Base-by-base conservation (phyloP, 2,113 vertebrate genomes). In the Clarias macrocephalus region DNA sequence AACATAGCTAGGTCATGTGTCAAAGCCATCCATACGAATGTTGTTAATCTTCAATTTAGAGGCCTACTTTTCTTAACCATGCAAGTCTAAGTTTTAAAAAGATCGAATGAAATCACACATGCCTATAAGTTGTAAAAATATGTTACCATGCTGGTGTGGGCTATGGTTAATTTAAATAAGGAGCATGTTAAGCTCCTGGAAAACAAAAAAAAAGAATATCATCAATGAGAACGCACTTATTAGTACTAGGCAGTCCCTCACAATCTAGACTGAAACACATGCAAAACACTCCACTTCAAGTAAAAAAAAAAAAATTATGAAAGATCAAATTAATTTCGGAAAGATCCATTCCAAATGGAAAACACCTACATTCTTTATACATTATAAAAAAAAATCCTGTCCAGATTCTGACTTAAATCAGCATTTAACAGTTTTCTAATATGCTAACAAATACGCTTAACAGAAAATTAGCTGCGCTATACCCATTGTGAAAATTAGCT, bases 401-500 rank as follows among this genome's bases (percentile, higher is more conserved):
- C 59, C 56, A 85, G 28, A 25, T 66, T 30, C 28, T 62, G 42
- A 76, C 57, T 66, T 84, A 73, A 84, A 21, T 85, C 84, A 65
- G 66, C n/a, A 87, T 76, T 85, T 81, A 57, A 83, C 28, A 68
- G n/a, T 81, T 70, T 63, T 85, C 81, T 83, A 85, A 82, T 13
- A 82, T 65, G 10, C 65, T n/a, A 87, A 85, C 25, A 75, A 48
- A 48, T 48, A 48, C 48, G 56, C 84, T 70, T 84, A 52, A 68
- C 82, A 82, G 62, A 81, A 68, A 63, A 85, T 89, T 88, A 88
- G 65, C 83, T 85, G 77, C 57, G 33, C 75, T 62, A 60, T 81
- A 89, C 86, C 79, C 60, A 63, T 84, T 81, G 59, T 68, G 66
- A 82, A 68, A 88, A 84, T 88, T 86, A 60, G 75, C 89, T 90